phyloP scores from a whole-genome alignment of 2,888 invertebrate species.

The Epiblema foenella region DNA sequence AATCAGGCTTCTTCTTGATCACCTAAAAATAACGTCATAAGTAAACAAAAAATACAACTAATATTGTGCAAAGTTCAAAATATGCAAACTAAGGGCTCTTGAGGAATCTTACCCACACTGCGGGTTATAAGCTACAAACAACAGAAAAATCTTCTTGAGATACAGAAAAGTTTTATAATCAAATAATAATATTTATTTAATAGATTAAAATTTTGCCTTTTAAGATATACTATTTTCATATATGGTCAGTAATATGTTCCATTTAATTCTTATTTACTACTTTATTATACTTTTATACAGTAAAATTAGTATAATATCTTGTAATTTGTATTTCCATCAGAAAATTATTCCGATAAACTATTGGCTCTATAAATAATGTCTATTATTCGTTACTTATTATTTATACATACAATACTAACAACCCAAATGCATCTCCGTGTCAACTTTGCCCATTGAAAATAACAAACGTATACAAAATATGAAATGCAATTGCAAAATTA shows the following conservation, averaged over 20 bases:
- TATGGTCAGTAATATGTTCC: conserved; percentile 23
- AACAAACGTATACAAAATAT: neutral
- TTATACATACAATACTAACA: neutral
- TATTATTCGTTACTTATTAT: conserved; percentile 42
- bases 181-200: too few relatives aligned
- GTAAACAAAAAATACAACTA: conserved; percentile 24
- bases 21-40: conserved; percentile 50
- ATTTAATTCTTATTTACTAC: conserved; percentile 14
- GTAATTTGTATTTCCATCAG: neutral
- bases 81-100: neutral
- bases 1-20: conserved; percentile 46
- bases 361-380: neutral
- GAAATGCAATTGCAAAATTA: neutral
- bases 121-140: too few relatives aligned
- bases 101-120: too few relatives aligned
- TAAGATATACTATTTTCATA: too few relatives aligned
- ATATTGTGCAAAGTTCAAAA: conserved; percentile 10
- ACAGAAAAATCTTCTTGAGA: too few relatives aligned
- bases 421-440: neutral
- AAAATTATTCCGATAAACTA: neutral
- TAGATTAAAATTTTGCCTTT: too few relatives aligned
- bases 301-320: conserved; percentile 30
- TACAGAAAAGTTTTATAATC: too few relatives aligned
- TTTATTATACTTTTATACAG: conserved; percentile 2
- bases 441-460: conserved; percentile 7